phyloP scores from a whole-genome alignment of 92 coral and sea anemone genomes.

The Umimayanthus chanpuru region DNA sequence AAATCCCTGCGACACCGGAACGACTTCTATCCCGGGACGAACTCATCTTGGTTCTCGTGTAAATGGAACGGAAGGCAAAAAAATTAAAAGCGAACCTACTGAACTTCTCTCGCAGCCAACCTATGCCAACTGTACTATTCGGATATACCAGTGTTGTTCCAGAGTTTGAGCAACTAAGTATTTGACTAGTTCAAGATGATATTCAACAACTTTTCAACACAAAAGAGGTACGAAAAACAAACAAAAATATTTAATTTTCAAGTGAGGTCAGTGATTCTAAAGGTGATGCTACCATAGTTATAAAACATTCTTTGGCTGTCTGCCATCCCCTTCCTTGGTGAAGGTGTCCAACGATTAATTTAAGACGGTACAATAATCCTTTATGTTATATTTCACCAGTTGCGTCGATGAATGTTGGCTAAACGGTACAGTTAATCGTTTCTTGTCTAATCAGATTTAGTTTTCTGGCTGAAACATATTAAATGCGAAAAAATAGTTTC shows the following conservation, averaged over 20 bases:
- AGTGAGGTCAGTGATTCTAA: not conserved
- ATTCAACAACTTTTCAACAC: no score
- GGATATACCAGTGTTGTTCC: no score
- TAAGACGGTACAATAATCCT: not conserved
- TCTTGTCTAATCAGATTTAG: not conserved
- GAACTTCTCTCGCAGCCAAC: no score
- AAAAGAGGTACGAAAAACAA: not conserved
- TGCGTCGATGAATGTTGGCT: not conserved
- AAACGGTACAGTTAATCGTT: not conserved
- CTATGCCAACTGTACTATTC: no score
- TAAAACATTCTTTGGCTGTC: constrained; percentile 29
- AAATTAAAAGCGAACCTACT: no score
- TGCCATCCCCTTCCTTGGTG: constrained; percentile 17
- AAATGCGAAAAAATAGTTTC: constrained; percentile 3
- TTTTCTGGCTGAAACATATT: not conserved
- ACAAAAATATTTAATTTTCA: constrained; percentile 1
- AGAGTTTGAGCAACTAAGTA: no score
- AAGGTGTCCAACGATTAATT: not conserved
- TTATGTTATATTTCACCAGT: not conserved
- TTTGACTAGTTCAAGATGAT: no score
- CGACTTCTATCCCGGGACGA: no score
- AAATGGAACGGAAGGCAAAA: no score
- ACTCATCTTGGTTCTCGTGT: no score
- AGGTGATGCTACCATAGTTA: not conserved
- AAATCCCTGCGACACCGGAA: no score